Evolutionary conservation across 2,797 vertebrate species (phyloP), one percentile per base, ranked within the genome.

Genomic region (Myripristis jacobus): DNA sequence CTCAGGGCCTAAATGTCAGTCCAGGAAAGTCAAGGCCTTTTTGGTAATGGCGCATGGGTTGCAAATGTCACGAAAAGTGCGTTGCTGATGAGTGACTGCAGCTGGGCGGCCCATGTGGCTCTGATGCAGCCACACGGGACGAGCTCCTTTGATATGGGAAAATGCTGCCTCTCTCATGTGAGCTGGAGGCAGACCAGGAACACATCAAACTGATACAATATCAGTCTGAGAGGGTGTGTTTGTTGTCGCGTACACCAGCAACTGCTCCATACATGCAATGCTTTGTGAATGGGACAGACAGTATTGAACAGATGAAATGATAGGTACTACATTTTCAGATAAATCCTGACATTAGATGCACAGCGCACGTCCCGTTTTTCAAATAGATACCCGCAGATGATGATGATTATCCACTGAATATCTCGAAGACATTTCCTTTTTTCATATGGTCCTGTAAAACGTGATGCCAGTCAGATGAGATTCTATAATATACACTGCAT

Each of bases 1-100:
- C 83, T 88, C 85, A 81, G 80, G 75, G 75, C 87, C 84, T 87
- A 93, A 94, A 94, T 94, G 93, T 93, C 94, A 94, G 75, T 76
- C 81, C 77, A 67, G 80, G 75, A 85, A 85, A 91, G 91, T 90
- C 84, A 25, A 79, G 89, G 84, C 90, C 91, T 87, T 91, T 89
- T 88, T 86, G 87, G 81, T 91, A 90, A 91, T 93, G 82, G 82
- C 85, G 65, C 82, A 76, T 81, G 88, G n/a, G 91, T 89, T 89
- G 88, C 90, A 93, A 94, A 93, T 94, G 92, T 93, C 93, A 94
- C 65, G 78, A 74, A 77, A 83, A 89, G 86, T 87, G 79, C 79
- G 87, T 52, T 46, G 77, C 73, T 87, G 88, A 90, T 90, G 88
- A 87, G 77, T 75, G 83, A 77, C 68, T 86, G 73, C 88, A 82